phyloP scores from a whole-genome alignment of 2,113 vertebrate genomes.

The Hepsetus odoe region DNA sequence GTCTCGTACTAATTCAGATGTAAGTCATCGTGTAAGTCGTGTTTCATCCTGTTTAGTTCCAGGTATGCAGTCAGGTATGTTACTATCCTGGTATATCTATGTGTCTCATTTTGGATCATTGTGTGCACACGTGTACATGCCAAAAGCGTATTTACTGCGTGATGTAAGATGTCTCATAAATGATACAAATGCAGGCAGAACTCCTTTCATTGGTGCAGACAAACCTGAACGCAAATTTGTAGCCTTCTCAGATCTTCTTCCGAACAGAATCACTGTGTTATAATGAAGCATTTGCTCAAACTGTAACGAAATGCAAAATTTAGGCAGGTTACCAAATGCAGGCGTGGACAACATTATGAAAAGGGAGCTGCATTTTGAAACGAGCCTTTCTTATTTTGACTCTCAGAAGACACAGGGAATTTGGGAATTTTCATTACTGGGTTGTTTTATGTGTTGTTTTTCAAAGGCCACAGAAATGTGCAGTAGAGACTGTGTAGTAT shows the following conservation, averaged over 20 bases:
- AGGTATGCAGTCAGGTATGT: slow-evolving; percentile 1
- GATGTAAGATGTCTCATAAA: neutral
- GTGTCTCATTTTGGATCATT: neutral
- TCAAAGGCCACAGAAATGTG: no score
- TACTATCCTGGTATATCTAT: neutral
- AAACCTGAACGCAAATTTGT: neutral
- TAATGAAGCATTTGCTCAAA: neutral
- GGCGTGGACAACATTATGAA: neutral
- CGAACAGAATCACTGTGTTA: slow-evolving; percentile 16
- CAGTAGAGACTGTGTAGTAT: no score
- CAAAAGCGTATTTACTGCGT: neutral
- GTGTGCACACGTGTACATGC: neutral
- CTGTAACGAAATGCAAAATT: neutral
- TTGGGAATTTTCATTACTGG: no score
- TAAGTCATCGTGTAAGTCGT: neutral
- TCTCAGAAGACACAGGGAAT: no score
- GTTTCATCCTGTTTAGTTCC: neutral
- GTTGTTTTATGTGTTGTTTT: no score
- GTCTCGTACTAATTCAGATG: neutral
- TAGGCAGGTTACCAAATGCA: neutral
- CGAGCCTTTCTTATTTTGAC: no score
- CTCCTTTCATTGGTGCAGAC: neutral
- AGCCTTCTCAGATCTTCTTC: neutral
- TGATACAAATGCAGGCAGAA: neutral
- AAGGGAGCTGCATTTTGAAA: no score